Conservation (phyloP, 2,113 vertebrate species). For the Pseudorectes ferrugineus region DNA sequence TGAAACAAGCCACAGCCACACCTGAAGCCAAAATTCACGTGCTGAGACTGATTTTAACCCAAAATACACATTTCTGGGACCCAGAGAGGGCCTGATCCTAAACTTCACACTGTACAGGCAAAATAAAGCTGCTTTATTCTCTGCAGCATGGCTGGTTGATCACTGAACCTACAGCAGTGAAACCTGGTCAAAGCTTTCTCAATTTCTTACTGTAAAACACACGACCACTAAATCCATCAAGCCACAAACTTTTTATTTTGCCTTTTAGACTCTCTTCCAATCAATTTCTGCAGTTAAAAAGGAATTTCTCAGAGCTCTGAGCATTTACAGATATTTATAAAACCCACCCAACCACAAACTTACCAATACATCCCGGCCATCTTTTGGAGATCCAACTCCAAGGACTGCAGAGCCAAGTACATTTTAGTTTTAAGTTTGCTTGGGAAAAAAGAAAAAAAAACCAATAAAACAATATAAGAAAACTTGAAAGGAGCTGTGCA, state of each 20-base stretch:
- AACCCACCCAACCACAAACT: not conserved
- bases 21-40: not conserved
- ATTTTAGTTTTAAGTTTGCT: conserved; percentile 99
- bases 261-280: not conserved
- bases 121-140: not conserved
- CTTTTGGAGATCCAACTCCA: conserved; percentile 96
- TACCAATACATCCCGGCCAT: conserved; percentile 99
- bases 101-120: not conserved
- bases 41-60: not conserved
- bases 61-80: not conserved
- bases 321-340: not conserved
- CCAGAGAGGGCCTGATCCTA: not conserved
- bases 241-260: not conserved
- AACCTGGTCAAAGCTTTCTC: not conserved
- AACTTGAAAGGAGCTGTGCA: not conserved
- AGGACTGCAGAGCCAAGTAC: conserved; percentile 94
- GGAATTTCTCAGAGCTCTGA: not conserved
- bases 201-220: not conserved
- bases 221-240: not conserved
- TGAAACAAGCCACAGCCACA: not conserved
- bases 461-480: not conserved
- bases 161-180: not conserved
- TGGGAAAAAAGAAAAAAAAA: not conserved
- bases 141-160: not conserved
- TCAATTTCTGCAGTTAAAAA: not conserved